These are phyloP conservation scores for Leptobrachium ailaonicum DNA, from an alignment of 2,113 vertebrate genomes.

Conservation along the genomic window DNA sequence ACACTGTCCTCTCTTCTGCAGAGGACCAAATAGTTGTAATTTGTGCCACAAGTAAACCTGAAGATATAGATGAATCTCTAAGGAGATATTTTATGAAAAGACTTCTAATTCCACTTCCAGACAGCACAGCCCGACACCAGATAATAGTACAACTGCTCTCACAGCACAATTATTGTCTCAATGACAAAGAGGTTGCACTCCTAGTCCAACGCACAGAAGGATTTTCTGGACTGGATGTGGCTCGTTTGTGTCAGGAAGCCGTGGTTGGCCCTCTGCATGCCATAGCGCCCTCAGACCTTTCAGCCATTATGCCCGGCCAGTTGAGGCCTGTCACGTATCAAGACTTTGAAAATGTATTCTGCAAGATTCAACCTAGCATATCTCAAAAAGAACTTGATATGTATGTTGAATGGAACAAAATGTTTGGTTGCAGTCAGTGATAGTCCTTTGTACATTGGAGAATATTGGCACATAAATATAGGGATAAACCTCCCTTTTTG, in stretches of 20 bases:
- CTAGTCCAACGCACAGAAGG: conserved; percentile 97
- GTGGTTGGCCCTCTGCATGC: conserved; percentile 88
- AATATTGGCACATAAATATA: conserved; percentile 78
- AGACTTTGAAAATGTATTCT: conserved; percentile 99
- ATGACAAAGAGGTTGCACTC: conserved; percentile 96
- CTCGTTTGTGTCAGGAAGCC: conserved; percentile 96
- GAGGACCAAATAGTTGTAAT: conserved; percentile 97
- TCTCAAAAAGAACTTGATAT: conserved; percentile 98
- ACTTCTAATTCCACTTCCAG: conserved; percentile 96
- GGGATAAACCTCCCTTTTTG: conserved; percentile 77
- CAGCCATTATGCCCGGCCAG: conserved; percentile 90
- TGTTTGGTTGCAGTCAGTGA: conserved; percentile 99
- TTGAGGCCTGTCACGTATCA: conserved; percentile 97
- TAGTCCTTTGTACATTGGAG: conserved; percentile 64
- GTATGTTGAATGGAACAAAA: conserved; percentile 99
- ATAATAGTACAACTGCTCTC: conserved; percentile 98
- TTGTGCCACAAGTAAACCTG: conserved; percentile 97
- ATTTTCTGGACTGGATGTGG: conserved; percentile 94
- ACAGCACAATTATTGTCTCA: conserved; percentile 99
- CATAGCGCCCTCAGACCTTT: conserved; percentile 89
- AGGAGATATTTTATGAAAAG: conserved; percentile 98
- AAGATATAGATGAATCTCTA: conserved; percentile 95
- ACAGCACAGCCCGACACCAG: conserved; percentile 95
- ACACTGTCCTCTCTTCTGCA: conserved; percentile 88
- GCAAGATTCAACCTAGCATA: conserved; percentile 99